Evolutionary conservation across 1,140 invertebrate species (phyloP), one percentile per base, ranked within the genome.

Genomic region (Callitettix versicolor): DNA sequence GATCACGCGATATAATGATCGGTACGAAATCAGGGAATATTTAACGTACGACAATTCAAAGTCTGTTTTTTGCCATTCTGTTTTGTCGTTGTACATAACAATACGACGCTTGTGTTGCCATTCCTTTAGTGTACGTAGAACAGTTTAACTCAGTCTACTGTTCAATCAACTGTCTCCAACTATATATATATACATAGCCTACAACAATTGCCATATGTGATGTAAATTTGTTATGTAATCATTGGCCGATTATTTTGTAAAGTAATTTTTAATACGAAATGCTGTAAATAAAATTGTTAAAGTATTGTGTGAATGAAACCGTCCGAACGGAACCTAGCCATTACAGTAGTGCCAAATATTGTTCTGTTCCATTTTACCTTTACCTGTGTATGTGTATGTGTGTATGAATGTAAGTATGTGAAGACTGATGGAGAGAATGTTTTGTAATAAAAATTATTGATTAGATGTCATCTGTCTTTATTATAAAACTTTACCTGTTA

Each of bases 311-410:
- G 42, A 58, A 54, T 53, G 26, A 34, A 54, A 42, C 33, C 30
- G 41, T 56, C n/a, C n/a, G 36, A 43, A 26, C 17, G 51, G 20
- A 56, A 51, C 34, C 42, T 59, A 61, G 57, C 59, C 59, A 57
- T 58, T 52, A 30, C 54, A 52, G 60, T 61, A 59, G 60, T 61
- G 60, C 60, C 60, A 61, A 61, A 61, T 61, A 61, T 59, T 43
- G 18, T 54, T 44, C 42, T 55, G 53, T 53, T 30, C 17, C 21
- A 34, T 30, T 38, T 53, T 53, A 53, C 50, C 48, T 51, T 53
- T 30, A n/a, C 26, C 36, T 53, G 38, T 18, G 20, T 18, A n/a
- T 22, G 21, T 3, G 30, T 5, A n/a, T n/a, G n/a, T n/a, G n/a
- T n/a, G n/a, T n/a, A n/a, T n/a, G n/a, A n/a, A n/a, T n/a, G n/a